Conservation (phyloP, 1,140 invertebrate species). For the Hirudo medicinalis region DNA sequence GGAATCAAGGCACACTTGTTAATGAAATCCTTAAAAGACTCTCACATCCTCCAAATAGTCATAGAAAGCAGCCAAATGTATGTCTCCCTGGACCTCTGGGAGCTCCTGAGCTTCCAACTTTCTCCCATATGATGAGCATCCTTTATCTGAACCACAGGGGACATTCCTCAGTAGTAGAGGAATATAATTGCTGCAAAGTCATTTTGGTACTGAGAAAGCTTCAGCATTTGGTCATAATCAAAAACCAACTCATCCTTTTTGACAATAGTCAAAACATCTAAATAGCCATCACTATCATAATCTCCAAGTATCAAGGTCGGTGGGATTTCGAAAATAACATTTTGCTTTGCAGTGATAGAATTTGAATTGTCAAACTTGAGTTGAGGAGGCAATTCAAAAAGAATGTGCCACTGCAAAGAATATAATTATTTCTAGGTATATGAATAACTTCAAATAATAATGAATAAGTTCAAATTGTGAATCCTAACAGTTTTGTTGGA, state of each 20-base stretch:
- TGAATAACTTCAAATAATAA: no score
- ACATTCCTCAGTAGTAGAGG: slow-evolving; percentile 13
- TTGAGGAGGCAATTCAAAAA: not conserved
- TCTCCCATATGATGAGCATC: not conserved
- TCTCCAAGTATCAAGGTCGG: slow-evolving; percentile 63
- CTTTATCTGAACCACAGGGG: not conserved
- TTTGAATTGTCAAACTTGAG: not conserved
- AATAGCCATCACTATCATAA: slow-evolving; percentile 89
- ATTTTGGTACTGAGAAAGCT: no score
- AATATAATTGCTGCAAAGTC: not conserved
- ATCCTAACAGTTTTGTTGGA: not conserved
- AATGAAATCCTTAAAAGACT: not conserved
- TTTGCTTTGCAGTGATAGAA: not conserved
- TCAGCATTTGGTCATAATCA: no score
- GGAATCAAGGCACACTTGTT: no score
- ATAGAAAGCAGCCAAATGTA: slow-evolving; percentile 11
- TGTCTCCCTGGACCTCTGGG: not conserved
- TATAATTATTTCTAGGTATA: not conserved
- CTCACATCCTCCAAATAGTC: slow-evolving; percentile 16
- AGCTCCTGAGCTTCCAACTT: slow-evolving; percentile 2
- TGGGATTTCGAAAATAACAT: slow-evolving; percentile 8
- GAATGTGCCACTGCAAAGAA: not conserved
- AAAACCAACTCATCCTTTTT: slow-evolving; percentile 20
- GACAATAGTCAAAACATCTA: slow-evolving; percentile 71
- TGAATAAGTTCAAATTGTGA: not conserved